Base-by-base conservation (phyloP, 2,888 invertebrate genomes). In the Orgyia antiqua region DNA sequence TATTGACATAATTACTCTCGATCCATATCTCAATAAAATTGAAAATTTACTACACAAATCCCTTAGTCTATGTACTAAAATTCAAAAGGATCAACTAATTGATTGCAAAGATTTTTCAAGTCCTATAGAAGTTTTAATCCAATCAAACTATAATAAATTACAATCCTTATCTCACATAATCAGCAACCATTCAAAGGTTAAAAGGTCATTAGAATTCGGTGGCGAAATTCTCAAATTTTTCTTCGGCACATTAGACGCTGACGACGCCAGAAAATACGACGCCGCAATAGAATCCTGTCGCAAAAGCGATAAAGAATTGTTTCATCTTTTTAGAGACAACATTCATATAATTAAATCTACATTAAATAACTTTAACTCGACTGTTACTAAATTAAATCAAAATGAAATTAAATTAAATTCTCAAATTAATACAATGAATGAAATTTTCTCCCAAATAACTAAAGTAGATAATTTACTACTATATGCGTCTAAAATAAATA, bases 331-430 rank as follows among this genome's bases (percentile, higher is more conserved):
- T 26, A 31, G 25, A 24, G 35, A 35, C 19, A 35, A 35, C 6
- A 35, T 45, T 8, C 51, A 48, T 19, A 17, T 42, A 9, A 30
- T 47, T 6, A 38, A 42, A 27, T 48, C 44, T 2, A 38, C 42
- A 7, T 39, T 48, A 10, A 47, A 42, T 31, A 41, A 24, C 15
- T 48, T 47, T 31, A 44, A 46, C 10, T 27, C 33, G 10, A 27
- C 37, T 27, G 26, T 31, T 11, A 28, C 19, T 8, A 43, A 36
- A 29, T 13, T 45, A 19, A 46, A 50, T 29, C 10, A 44, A 34
- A 42, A 45, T 10, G 39, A 46, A 27, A 29, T 34, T 3, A 28
- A 8, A 39, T 13, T 47, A 21, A 47, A 42, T 18, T 8, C 26
- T 10, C 41, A 45, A 32, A 31, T 41, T 17, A 9, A 25, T 32